phyloP scores from a whole-genome alignment of 2,797 vertebrate genomes.

The Lagodon rhomboides region DNA sequence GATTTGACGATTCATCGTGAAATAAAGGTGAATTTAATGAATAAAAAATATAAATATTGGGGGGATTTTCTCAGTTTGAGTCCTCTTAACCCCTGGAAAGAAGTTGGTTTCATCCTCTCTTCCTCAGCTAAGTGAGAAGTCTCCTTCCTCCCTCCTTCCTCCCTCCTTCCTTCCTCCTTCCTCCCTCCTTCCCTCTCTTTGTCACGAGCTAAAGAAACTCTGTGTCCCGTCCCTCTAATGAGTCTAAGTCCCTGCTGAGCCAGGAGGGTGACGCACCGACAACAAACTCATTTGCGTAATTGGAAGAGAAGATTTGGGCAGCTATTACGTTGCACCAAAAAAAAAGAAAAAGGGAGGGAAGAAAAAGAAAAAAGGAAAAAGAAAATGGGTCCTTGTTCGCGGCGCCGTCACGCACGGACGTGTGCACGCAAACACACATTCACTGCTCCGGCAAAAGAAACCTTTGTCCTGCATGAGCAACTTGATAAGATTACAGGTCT shows the following conservation, averaged over 20 bases:
- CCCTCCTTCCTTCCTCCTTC: no score
- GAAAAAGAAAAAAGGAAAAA: slow-evolving; percentile 3
- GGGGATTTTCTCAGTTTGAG: no score
- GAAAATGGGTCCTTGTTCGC: slow-evolving; percentile 66
- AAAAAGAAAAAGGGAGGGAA: slow-evolving; percentile 8
- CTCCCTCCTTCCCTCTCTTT: slow-evolving; percentile 17
- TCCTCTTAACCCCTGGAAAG: neutral
- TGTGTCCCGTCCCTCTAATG: slow-evolving; percentile 63
- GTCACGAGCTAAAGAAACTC: slow-evolving; percentile 47
- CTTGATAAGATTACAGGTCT: slow-evolving; percentile 72
- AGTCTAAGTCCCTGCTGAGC: slow-evolving; percentile 56
- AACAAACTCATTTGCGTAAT: slow-evolving; percentile 71
- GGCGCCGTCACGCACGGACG: neutral
- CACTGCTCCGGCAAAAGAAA: slow-evolving; percentile 36
- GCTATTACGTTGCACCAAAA: slow-evolving; percentile 54
- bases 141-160: neutral
- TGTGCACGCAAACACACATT: neutral
- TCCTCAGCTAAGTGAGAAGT: neutral
- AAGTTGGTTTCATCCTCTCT: neutral
- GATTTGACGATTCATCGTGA: no score
- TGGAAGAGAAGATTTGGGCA: slow-evolving; percentile 62
- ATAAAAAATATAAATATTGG: no score
- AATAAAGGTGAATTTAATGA: no score
- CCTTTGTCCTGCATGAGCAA: slow-evolving; percentile 73
- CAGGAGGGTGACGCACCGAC: slow-evolving; percentile 33